phyloP scores from a whole-genome alignment of 1,140 invertebrate genomes.

The Papilio machaon region DNA sequence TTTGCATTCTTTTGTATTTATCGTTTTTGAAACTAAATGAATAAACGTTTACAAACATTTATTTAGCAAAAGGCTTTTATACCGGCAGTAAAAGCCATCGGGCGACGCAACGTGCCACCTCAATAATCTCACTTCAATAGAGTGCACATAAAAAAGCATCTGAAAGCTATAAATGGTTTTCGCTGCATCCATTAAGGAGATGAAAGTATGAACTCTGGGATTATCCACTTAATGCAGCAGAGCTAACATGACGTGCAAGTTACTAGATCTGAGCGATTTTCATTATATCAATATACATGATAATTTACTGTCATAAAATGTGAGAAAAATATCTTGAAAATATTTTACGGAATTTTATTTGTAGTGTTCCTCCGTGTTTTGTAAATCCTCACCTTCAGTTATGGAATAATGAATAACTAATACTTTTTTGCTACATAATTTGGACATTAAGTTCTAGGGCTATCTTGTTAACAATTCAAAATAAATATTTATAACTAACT shows the following conservation, averaged over 20 bases:
- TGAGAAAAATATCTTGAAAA: too few species aligned
- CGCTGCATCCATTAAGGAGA: slow-evolving; percentile 74
- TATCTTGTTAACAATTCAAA: too few species aligned
- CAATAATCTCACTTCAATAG: slow-evolving; percentile 59
- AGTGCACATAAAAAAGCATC: slow-evolving; percentile 65
- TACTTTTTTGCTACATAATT: too few species aligned
- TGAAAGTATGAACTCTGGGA: slow-evolving; percentile 74
- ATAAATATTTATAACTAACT: too few species aligned
- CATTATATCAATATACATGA: not conserved
- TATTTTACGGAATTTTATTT: too few species aligned
- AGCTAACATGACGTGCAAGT: slow-evolving; percentile 45
- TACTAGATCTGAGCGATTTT: slow-evolving; percentile 41
- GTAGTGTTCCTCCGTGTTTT: too few species aligned
- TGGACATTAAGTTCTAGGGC: too few species aligned
- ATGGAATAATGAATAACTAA: too few species aligned
- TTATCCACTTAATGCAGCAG: slow-evolving; percentile 73
- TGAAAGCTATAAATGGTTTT: slow-evolving; percentile 71
- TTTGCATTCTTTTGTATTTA: not conserved
- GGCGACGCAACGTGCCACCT: slow-evolving; percentile 41
- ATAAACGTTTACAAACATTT: slow-evolving; percentile 33
- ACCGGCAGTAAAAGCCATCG: slow-evolving; percentile 10
- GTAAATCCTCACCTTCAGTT: too few species aligned
- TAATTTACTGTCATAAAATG: too few species aligned
- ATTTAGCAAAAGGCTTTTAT: slow-evolving; percentile 25
- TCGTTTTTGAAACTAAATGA: slow-evolving; percentile 19